A percentile compares a stretch with the other conserved stretches of the same genome.
Evolutionary conservation across 2,888 invertebrate species (phyloP).

Genomic region (Stegophylla sp.): DNA sequence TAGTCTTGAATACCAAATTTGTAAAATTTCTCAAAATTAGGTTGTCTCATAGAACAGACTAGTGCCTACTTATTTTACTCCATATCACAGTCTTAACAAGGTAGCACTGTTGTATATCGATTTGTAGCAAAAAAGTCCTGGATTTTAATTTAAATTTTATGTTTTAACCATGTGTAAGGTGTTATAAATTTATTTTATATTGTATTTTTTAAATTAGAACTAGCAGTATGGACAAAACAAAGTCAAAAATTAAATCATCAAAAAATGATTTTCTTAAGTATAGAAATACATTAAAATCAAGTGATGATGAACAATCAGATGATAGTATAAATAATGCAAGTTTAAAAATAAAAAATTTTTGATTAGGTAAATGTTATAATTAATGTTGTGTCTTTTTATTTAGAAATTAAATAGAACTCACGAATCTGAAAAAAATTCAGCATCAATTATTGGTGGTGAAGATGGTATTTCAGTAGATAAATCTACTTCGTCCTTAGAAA

Average conservation of each 20-base stretch:
- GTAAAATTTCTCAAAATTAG: no score
- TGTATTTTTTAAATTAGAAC: neutral
- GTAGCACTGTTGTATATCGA: no score
- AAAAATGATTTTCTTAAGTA: conserved; percentile 3
- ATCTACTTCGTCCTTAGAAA: neutral
- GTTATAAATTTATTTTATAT: no score
- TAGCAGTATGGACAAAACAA: neutral
- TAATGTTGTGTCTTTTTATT: conserved; percentile 11
- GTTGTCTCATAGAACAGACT: no score
- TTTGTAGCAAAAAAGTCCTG: no score
- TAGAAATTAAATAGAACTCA: neutral
- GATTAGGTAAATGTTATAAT: neutral
- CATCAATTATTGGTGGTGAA: neutral
- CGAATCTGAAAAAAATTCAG: neutral
- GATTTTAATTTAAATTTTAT: no score
- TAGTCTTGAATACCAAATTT: no score
- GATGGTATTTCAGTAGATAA: conserved; percentile 1
- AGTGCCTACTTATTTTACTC: no score
- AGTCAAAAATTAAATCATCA: neutral
- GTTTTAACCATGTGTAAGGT: no score
- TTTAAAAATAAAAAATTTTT: no score
- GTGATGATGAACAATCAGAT: conserved; percentile 25
- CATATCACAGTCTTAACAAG: no score
- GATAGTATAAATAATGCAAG: conserved; percentile 12
- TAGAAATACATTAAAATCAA: conserved; percentile 7